These are phyloP conservation scores for Cordylochernes scorpioides DNA, from an alignment of 2,888 invertebrate genomes.

Conservation along the genomic window DNA sequence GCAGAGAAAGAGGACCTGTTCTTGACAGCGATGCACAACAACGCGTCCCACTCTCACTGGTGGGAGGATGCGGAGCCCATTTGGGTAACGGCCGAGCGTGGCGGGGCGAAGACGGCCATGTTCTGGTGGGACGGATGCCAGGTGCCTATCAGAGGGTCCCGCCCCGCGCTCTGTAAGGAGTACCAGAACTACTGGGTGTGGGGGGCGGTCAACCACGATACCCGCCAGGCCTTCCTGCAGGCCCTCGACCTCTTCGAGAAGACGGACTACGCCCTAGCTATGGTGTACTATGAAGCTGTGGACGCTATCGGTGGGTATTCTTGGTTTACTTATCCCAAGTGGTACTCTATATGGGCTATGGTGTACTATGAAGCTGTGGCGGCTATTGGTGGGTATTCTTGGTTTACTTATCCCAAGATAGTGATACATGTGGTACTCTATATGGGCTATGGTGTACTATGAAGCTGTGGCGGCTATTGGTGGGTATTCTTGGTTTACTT, in stretches of 20 bases:
- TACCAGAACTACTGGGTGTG: slow-evolving; percentile 10
- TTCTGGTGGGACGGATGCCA: slow-evolving; percentile 17
- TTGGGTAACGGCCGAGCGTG: slow-evolving; percentile 14
- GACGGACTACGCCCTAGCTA: slow-evolving; percentile 8
- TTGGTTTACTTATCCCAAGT: no score
- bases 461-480: slow-evolving; percentile 13
- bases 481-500: no score
- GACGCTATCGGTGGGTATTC: slow-evolving; percentile 11
- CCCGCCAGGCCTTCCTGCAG: slow-evolving; percentile 5
- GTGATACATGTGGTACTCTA: no score
- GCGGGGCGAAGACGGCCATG: slow-evolving; percentile 13
- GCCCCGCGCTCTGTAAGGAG: slow-evolving; percentile 8
- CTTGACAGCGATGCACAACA: slow-evolving; percentile 12
- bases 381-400: no score
- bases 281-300: slow-evolving; percentile 13
- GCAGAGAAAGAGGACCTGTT: slow-evolving; percentile 14
- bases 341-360: no score
- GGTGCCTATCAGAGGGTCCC: slow-evolving; percentile 9
- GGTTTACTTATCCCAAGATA: no score
- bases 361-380: no score
- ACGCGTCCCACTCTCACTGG: slow-evolving; percentile 15
- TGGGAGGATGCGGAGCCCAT: slow-evolving; percentile 15
- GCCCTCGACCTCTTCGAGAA: slow-evolving; percentile 11
- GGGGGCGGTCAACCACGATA: slow-evolving; percentile 9
- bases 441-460: slow-evolving; percentile 12